Conservation (phyloP, 2,888 invertebrate species). For the Ceramica pisi region DNA sequence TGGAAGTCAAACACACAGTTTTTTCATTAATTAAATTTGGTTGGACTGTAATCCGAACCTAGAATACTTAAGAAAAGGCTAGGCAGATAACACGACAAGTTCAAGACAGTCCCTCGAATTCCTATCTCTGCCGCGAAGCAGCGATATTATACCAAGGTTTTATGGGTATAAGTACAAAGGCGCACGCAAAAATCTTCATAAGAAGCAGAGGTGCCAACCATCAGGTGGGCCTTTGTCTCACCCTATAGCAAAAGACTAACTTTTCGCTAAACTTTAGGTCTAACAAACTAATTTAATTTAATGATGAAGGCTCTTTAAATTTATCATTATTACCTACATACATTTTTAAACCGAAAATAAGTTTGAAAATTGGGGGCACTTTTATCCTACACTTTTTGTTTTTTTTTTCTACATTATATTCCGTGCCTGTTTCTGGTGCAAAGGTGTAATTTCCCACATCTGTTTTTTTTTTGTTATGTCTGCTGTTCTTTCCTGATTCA, state of each 20-base stretch:
- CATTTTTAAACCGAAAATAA: too few species aligned
- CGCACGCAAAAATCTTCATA: too few species aligned
- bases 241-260: not conserved
- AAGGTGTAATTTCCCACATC: not conserved
- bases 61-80: too few species aligned
- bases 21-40: too few species aligned
- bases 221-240: not conserved
- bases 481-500: too few species aligned
- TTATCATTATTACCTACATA: too few species aligned
- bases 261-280: not conserved
- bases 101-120: not conserved
- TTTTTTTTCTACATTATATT: not conserved
- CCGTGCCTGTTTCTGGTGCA: not conserved
- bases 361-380: not conserved
- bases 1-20: too few species aligned
- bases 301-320: not conserved
- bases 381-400: not conserved
- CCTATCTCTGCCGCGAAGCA: not conserved
- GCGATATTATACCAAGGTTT: not conserved
- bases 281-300: constrained; percentile 2
- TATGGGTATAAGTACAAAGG: too few species aligned
- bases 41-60: too few species aligned
- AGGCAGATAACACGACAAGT: not conserved
- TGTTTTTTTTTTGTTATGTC: not conserved
- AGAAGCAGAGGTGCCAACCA: not conserved